A percentile compares a stretch with the other conserved stretches of the same genome.
Conservation (phyloP, 2,888 invertebrate genomes). For the Brachycybe producta region DNA sequence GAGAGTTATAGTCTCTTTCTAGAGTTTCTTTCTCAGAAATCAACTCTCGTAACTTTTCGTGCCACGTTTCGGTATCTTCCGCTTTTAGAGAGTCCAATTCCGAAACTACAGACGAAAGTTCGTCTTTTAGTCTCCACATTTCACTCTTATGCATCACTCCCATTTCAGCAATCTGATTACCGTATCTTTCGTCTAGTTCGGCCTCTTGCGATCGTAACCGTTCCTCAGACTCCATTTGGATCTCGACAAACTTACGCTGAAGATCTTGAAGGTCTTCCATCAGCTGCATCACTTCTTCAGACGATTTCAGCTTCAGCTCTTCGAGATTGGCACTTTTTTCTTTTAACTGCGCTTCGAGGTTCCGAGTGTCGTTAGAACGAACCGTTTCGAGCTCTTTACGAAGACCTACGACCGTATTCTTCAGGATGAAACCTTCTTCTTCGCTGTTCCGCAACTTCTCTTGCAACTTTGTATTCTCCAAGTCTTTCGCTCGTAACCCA, state of each 20-base stretch:
- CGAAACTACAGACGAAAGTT: not conserved
- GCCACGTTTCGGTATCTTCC: constrained; percentile 1
- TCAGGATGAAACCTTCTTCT: not conserved
- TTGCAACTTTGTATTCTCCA: not conserved
- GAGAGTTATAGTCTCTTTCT: not conserved
- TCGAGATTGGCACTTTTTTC: constrained; percentile 3
- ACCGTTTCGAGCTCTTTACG: not conserved
- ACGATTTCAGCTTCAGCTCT: not conserved
- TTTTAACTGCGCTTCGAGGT: too few species aligned
- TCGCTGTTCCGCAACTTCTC: not conserved
- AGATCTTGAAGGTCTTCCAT: constrained; percentile 6
- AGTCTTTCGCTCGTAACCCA: not conserved
- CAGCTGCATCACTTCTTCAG: constrained; percentile 1
- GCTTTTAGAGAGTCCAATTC: not conserved
- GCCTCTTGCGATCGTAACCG: constrained; percentile 3
- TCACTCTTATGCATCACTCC: not conserved
- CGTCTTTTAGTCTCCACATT: not conserved
- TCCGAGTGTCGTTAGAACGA: not conserved
- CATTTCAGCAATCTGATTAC: constrained; percentile 11
- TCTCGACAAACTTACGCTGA: not conserved
- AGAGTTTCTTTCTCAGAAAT: constrained; percentile 1
- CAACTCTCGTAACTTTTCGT: constrained; percentile 1
- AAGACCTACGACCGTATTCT: too few species aligned
- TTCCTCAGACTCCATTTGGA: not conserved
- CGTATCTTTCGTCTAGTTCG: constrained; percentile 12